Evolutionary conservation across 2,797 vertebrate species (phyloP), one percentile per base, ranked within the genome.

Genomic region (Notolepis coatsorum): DNA sequence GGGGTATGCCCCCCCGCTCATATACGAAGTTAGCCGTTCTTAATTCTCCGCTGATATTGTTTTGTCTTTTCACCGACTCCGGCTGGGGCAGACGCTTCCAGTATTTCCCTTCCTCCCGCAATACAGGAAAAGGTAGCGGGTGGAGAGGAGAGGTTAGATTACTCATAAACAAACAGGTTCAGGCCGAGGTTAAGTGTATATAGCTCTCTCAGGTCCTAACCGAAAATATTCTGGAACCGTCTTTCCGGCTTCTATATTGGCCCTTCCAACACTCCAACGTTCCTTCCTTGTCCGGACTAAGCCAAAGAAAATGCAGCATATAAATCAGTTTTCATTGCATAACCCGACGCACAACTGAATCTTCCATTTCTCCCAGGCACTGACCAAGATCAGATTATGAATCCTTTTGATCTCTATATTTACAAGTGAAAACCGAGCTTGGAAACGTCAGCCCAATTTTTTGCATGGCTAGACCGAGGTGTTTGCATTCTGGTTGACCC

Each of bases 361-460:
- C 65, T 71, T 76, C 72, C 58, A 76, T 79, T 82, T 50, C 75
- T 75, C 61, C 60, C 39, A 61, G 79, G 71, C 79, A 61, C 25
- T 1, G 3, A 62, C 75, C 71, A 68, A 67, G 1, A 79, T 80
- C 53, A 67, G 67, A 82, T 75, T 74, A 73, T 58, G n/a, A 75
- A 76, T 68, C 67, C 63, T n/a, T 86, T 81, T 85, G 80, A 84
- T 85, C 71, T 66, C 72, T 54, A 71, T 71, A 81, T 81, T 62
- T 69, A 49, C 45, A 27, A 48, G 56, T 24, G 47, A 78, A 74
- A 52, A 43, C 68, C 75, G 51, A 79, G 75, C 35, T 72, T 60
- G 61, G 77, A 69, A 52, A 67, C 64, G 73, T 77, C 85, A 81
- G 73, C 48, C 48, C 72, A 68, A 82, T 81, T 72, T 71, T 77